Evolutionary conservation across 2,888 invertebrate species (phyloP), one percentile per base, ranked within the genome.

Genomic region (Caenorhabditis doughertyi): DNA sequence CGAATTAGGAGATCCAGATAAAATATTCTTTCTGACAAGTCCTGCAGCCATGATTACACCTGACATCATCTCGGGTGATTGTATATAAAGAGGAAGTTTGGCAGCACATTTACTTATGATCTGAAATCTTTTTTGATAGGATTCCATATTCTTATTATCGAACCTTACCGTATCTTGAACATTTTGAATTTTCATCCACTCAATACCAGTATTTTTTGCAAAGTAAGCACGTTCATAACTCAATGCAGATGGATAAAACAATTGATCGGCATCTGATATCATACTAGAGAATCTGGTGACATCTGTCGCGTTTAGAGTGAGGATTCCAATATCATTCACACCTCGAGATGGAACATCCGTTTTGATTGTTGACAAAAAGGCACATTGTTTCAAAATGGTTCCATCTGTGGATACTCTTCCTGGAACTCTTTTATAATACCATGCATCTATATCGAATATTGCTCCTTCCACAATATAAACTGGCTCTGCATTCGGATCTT

Each of bases 371-470:
- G 83, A 83, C 32, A 83, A 7, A n/a, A 83, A 79, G 5, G 83
- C 56, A 5, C 62, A 73, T 70, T 83, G 83, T 27, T 39, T 44
- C 4, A 83, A 58, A 13, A 64, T 55, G 11, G 79, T 83, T 23
- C 67, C 55, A 60, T 83, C 83, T 0, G 62, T 23, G 9, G 74
- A 53, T 5, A 83, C 65, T 21, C 32, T 51, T 27, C 51, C 25
- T n/a, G 83, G 83, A 21, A 79, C 73, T 44, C 83, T 32, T 65
- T 83, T 83, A 58, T 83, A 83, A 35, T 83, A 83, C 73, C 67
- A 83, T 29, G 83, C 62, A 42, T 83, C 79, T 3, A 83, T 70
- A 21, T 83, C 83, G 44, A 83, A 83, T 13, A 83, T 49, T 3
- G 73, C 62, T 13, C 64, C 83, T 42, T 83, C 74, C 1, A 70